These are phyloP conservation scores for Pelochelys cantorii DNA, from an alignment of 2,797 vertebrate genomes.

Conservation along the genomic window DNA sequence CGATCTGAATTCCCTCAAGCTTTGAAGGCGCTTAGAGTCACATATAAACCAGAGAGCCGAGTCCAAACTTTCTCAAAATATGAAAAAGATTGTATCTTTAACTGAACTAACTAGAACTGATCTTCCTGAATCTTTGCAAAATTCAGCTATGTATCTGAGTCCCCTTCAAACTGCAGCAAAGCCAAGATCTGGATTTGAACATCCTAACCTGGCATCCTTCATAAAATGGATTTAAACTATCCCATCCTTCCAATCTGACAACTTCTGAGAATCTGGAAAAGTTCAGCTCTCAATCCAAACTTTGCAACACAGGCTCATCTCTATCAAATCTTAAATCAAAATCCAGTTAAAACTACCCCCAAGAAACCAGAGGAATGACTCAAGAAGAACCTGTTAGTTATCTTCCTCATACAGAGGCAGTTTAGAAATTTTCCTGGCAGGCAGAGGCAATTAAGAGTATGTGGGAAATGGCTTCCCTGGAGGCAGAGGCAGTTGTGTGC, in stretches of 20 bases:
- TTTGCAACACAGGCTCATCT: neutral
- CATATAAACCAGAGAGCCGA: neutral
- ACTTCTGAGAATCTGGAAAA: neutral
- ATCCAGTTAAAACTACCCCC: neutral
- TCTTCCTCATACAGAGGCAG: neutral
- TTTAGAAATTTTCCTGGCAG: neutral
- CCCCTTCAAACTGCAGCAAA: neutral
- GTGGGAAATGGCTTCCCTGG: neutral
- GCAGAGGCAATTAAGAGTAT: neutral
- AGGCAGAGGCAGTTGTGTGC: neutral
- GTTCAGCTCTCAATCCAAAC: neutral
- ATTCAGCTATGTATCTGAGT: conserved; percentile 22
- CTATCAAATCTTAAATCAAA: neutral
- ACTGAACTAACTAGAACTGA: conserved; percentile 57
- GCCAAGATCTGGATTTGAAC: neutral
- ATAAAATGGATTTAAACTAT: neutral
- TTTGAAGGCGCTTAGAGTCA: neutral
- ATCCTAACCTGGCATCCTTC: neutral
- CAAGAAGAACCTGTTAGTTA: neutral
- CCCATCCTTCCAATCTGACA: neutral
- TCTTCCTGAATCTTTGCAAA: conserved; percentile 18
- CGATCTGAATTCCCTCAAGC: conserved; percentile 7
- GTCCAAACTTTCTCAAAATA: neutral
- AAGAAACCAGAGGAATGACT: neutral
- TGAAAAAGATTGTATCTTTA: conserved; percentile 5